Conservation (phyloP, 2,113 vertebrate species). For the Pygoscelis antarcticus region DNA sequence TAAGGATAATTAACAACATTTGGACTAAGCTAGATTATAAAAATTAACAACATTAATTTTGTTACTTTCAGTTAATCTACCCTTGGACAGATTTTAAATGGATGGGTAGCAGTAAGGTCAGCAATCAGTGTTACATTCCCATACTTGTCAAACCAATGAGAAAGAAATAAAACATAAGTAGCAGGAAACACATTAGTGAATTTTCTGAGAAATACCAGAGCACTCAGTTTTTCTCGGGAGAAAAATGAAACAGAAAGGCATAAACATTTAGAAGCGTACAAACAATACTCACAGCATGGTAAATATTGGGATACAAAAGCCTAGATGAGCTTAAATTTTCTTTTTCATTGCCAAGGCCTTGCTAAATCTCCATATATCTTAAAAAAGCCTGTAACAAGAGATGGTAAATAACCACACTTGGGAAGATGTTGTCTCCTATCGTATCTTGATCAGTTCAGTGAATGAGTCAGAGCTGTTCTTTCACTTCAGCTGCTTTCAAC, state of each 20-base stretch:
- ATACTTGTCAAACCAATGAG: background rate
- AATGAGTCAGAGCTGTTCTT: background rate
- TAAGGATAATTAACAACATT: conserved; percentile 13
- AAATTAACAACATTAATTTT: background rate
- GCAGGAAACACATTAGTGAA: background rate
- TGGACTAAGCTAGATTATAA: background rate
- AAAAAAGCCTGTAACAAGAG: background rate
- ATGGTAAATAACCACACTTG: background rate
- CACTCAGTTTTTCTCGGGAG: background rate
- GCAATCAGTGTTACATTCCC: rapidly evolving
- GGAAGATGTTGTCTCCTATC: background rate
- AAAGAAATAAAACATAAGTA: background rate
- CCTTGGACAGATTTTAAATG: background rate
- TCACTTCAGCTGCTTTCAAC: background rate
- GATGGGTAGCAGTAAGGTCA: background rate
- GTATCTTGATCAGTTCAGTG: rapidly evolving
- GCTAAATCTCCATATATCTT: background rate
- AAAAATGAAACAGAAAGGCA: background rate
- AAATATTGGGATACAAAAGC: background rate
- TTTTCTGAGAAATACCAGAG: background rate
- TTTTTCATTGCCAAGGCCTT: background rate
- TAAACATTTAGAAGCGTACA: background rate
- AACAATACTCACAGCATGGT: background rate
- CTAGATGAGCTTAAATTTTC: background rate
- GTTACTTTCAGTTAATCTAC: background rate